Conservation (phyloP, 1,140 invertebrate species). For the Drosophila insularis region DNA sequence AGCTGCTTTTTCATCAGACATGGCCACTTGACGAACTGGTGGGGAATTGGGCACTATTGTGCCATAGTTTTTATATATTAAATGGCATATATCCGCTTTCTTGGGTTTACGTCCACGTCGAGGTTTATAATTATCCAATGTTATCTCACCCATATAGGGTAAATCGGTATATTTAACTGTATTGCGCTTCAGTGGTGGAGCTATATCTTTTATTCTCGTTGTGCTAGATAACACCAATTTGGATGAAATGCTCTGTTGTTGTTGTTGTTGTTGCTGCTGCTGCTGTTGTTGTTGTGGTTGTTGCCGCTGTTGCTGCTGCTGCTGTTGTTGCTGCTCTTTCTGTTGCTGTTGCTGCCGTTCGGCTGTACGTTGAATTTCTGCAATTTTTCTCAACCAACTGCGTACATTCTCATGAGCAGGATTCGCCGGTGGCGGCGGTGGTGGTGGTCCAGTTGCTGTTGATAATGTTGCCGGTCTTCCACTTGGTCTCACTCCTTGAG, state of each 20-base stretch:
- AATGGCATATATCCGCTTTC: constrained; percentile 93
- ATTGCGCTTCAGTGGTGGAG: constrained; percentile 45
- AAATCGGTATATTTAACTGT: constrained; percentile 90
- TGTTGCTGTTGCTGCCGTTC: constrained; percentile 62
- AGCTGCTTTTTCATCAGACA: neutral
- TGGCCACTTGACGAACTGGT: constrained; percentile 5
- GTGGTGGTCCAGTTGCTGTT: constrained; percentile 17
- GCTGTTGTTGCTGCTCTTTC: neutral
- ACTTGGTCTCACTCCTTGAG: constrained; percentile 83
- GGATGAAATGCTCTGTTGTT: constrained; percentile 24
- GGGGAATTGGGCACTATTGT: constrained; percentile 86
- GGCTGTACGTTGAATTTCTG: constrained; percentile 85
- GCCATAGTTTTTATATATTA: constrained; percentile 95
- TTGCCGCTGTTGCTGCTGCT: neutral
- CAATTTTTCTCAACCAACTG: constrained; percentile 88
- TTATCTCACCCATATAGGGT: constrained; percentile 95
- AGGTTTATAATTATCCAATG: constrained; percentile 92
- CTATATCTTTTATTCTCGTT: constrained; percentile 57
- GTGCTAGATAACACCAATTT: constrained; percentile 45
- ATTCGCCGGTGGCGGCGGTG: constrained; percentile 51
- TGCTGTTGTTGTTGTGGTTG: neutral
- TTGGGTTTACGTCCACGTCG: constrained; percentile 93
- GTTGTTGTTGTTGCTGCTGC: neutral
- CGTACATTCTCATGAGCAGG: constrained; percentile 86
- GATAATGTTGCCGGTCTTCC: constrained; percentile 4